These are phyloP conservation scores for Solenopsis fugax DNA, from an alignment of 1,140 invertebrate species.

Conservation along the genomic window DNA sequence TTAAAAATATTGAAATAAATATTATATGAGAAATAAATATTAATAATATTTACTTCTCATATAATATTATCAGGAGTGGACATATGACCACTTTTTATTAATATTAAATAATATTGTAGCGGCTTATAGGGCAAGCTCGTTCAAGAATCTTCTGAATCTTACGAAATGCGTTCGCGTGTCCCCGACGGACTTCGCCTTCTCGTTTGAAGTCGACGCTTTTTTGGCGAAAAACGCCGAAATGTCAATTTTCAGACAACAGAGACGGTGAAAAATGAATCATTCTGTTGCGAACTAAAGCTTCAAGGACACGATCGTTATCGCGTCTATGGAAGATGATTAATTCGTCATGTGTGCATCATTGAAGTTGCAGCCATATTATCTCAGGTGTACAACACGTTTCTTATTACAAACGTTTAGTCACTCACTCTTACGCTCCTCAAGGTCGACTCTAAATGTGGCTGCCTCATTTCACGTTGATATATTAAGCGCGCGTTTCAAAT, in stretches of 20 bases:
- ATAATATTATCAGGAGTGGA: too few species aligned
- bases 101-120: too few species aligned
- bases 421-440: background rate
- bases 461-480: background rate
- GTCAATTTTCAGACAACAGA: background rate
- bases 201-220: background rate
- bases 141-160: background rate
- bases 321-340: constrained; percentile 14
- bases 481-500: constrained; percentile 15
- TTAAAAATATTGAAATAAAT: too few species aligned
- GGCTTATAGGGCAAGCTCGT: background rate
- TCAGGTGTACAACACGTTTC: constrained; percentile 21
- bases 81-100: too few species aligned
- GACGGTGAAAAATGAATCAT: background rate
- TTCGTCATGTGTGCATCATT: constrained; percentile 2
- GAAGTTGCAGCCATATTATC: constrained; percentile 21
- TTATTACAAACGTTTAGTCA: background rate
- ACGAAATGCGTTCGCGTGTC: background rate
- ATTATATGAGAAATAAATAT: too few species aligned
- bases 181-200: background rate
- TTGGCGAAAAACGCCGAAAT: background rate
- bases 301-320: constrained; percentile 15
- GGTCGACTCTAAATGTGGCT: background rate
- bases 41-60: too few species aligned
- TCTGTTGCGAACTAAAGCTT: background rate